These are phyloP conservation scores for Bhutanitis thaidina DNA, from an alignment of 2,888 invertebrate species.

Conservation along the genomic window DNA sequence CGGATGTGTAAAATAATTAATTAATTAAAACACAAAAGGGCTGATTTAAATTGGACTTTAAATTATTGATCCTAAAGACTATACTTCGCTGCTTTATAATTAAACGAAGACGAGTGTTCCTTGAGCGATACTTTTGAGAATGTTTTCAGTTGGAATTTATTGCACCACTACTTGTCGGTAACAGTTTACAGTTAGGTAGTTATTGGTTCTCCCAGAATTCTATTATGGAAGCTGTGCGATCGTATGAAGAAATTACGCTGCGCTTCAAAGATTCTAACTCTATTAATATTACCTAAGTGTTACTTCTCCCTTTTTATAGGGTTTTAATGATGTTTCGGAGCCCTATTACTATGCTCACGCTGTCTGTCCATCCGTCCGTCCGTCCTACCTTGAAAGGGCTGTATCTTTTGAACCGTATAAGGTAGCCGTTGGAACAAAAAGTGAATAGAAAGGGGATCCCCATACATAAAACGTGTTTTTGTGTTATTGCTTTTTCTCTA, in stretches of 20 bases:
- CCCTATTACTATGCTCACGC: too few species aligned
- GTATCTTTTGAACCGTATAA: too few species aligned
- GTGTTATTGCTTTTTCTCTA: too few species aligned
- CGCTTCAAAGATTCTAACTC: not conserved
- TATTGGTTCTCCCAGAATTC: not conserved
- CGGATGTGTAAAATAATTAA: not conserved
- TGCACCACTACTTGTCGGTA: conserved; percentile 8
- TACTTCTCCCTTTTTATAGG: too few species aligned
- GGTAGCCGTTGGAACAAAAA: too few species aligned
- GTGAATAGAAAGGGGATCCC: too few species aligned
- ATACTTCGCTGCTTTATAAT: not conserved
- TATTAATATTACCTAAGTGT: too few species aligned
- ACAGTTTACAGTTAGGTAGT: conserved; percentile 14
- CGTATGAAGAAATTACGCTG: not conserved
- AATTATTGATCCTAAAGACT: not conserved
- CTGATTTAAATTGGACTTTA: conserved; percentile 11
- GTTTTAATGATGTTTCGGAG: too few species aligned
- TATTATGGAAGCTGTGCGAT: conserved; percentile 13
- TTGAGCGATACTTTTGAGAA: conserved; percentile 14
- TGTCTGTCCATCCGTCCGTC: too few species aligned
- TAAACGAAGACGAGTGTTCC: conserved; percentile 22
- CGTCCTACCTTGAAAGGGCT: too few species aligned
- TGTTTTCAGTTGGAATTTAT: conserved; percentile 12
- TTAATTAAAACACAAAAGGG: conserved; percentile 3
- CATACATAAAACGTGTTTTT: too few species aligned